phyloP scores from a whole-genome alignment of 2,797 vertebrate genomes.

The Salarias fasciatus region DNA sequence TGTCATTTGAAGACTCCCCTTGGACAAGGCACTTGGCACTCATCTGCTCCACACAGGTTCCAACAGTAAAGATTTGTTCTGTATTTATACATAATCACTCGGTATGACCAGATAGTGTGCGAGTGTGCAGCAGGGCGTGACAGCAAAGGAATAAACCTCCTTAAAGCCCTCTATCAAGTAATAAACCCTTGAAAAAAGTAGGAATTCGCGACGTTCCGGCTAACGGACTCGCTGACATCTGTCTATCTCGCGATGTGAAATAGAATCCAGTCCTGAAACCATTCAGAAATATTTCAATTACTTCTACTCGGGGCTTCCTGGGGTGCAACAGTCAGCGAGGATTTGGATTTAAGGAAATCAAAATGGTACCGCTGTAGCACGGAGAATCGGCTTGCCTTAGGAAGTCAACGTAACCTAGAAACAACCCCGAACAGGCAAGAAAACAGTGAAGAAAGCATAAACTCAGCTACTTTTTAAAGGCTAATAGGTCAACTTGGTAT shows the following conservation, averaged over 20 bases:
- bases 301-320: conserved; percentile 17
- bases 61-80: conserved; percentile 25
- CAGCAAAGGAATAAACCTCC: not conserved
- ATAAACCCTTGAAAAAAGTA: conserved; percentile 35
- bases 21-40: conserved; percentile 40
- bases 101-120: conserved; percentile 24
- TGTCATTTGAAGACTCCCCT: conserved; percentile 40
- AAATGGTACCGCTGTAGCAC: conserved; percentile 4
- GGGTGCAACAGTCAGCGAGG: conserved; percentile 5
- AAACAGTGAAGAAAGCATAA: conserved; percentile 5
- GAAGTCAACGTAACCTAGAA: conserved; percentile 31
- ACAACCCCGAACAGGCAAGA: conserved; percentile 10
- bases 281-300: conserved; percentile 54
- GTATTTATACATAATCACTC: conserved; percentile 36
- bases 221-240: conserved; percentile 32
- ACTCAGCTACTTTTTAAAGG: too few species aligned
- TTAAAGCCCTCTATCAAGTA: conserved; percentile 21
- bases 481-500: too few species aligned
- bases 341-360: conserved; percentile 40
- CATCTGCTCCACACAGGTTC: conserved; percentile 41
- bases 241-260: conserved; percentile 22
- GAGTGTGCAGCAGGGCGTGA: conserved; percentile 20
- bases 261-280: conserved; percentile 34
- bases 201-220: conserved; percentile 27
- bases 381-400: conserved; percentile 20